phyloP scores from a whole-genome alignment of 2,888 invertebrate genomes.

The Argyresthia albistria region DNA sequence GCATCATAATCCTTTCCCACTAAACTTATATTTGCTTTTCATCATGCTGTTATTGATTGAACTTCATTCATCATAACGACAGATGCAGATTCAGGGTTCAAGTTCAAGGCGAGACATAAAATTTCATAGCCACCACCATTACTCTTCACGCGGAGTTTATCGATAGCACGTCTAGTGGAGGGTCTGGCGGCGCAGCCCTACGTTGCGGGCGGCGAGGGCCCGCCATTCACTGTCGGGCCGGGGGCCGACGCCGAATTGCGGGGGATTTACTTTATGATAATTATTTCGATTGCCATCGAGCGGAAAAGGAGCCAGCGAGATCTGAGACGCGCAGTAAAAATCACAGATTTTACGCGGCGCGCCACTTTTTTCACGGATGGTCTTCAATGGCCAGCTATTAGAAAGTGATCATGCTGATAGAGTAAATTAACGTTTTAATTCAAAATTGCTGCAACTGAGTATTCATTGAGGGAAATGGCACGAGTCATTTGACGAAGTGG shows the following conservation, averaged over 20 bases:
- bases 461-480: too few species aligned
- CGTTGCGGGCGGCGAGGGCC: constrained; percentile 30
- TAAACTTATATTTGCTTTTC: neutral
- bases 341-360: constrained; percentile 36
- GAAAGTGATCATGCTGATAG: constrained; percentile 23
- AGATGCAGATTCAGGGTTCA: neutral
- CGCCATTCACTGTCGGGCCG: constrained; percentile 47
- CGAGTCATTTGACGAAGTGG: too few species aligned
- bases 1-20: too few species aligned
- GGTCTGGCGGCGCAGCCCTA: neutral
- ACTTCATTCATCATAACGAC: neutral
- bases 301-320: constrained; percentile 42
- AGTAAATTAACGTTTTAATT: too few species aligned
- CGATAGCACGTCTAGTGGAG: neutral
- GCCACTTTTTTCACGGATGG: constrained; percentile 32
- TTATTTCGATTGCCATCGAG: constrained; percentile 66
- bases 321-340: constrained; percentile 43
- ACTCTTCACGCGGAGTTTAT: neutral
- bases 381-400: constrained; percentile 35
- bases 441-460: too few species aligned
- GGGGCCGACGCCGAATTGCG: constrained; percentile 56
- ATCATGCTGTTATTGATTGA: neutral
- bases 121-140: neutral
- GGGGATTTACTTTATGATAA: constrained; percentile 69
- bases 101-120: neutral